Base-by-base conservation (phyloP, 2,113 vertebrate genomes). In the Gymnobelideus leadbeateri region DNA sequence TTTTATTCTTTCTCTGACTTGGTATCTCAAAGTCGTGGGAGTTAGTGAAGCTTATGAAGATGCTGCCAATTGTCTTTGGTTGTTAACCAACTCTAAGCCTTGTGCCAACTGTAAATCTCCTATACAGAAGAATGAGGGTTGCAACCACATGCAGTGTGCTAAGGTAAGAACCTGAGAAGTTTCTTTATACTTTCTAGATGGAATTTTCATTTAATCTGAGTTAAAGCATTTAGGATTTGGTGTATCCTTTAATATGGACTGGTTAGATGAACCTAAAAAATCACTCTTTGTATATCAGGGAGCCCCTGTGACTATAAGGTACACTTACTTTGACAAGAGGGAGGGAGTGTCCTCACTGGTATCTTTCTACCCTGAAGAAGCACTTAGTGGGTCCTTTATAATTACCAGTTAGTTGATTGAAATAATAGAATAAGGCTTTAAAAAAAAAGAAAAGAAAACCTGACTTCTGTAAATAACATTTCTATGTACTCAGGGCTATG, bases 101-200 rank as follows among this genome's bases (percentile, higher is more conserved):
- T 99, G 99, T 54, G 99, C 99, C 98, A 99, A 99, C 97, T 99
- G 99, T 98, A 99, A 99, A 98, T 99, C 99, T 95, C 99, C 99
- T 0, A 99, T 99, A 97, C 99, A 99, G 99, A 99, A 99, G 99
- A 99, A 99, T 0, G 99, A 99, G 97, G 99, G 99, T 96, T 99
- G 99, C 98, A 99, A 99, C 98, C 99, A 99, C 98, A 99, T 99
- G 99, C 99, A 99, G 94, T 99, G 99, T 98, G 99, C 99, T 94
- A 99, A 99, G 99, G 99, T 99, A 97, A 98, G 98, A 96, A n/a
- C 89, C 49, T 51, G 77, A 94, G 21, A 91, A 25, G 26, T 37
- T 68, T 95, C 52, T 94, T 23, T 28, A 25, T 94, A 51, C 57
- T 96, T 95, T 95, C 21, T 21, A 23, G 0, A 94, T 93, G 37